Evolutionary conservation across 2,797 vertebrate species (phyloP).

Genomic region (Gastrophryne carolinensis): DNA sequence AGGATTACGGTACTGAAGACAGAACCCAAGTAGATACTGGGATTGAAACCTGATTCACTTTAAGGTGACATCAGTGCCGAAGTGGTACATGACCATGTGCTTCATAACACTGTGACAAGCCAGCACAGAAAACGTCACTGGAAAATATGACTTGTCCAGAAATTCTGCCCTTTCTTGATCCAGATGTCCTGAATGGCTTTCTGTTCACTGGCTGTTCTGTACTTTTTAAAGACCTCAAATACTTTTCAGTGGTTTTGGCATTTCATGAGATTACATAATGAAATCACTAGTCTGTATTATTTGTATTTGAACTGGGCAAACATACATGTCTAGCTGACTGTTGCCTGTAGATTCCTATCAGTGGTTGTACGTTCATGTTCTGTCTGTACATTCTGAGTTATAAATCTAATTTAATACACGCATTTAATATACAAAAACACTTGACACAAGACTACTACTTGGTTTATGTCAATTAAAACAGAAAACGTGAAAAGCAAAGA

Average conservation of each 20-base stretch:
- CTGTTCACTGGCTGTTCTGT: background rate
- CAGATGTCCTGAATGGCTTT: constrained; percentile 3
- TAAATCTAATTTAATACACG: background rate
- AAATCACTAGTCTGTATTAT: background rate
- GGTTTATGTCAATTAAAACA: background rate
- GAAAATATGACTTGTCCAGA: constrained; percentile 26
- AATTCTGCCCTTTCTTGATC: background rate
- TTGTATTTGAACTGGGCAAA: no score
- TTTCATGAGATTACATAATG: background rate
- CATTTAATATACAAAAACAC: no score
- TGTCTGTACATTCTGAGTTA: background rate
- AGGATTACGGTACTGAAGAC: background rate
- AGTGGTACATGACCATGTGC: background rate
- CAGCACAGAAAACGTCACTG: constrained; percentile 11
- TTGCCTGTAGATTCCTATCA: no score
- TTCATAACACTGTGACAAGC: constrained; percentile 8
- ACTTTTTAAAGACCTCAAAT: background rate
- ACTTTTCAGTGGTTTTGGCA: background rate
- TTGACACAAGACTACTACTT: background rate
- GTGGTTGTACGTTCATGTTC: background rate
- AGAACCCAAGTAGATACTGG: background rate
- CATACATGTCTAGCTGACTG: no score
- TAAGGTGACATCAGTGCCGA: constrained; percentile 16
- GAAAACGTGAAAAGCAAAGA: background rate
- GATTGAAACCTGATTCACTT: background rate